Evolutionary conservation across 1,140 invertebrate genomes (phyloP).

Genomic region (Colletes latitarsis): DNA sequence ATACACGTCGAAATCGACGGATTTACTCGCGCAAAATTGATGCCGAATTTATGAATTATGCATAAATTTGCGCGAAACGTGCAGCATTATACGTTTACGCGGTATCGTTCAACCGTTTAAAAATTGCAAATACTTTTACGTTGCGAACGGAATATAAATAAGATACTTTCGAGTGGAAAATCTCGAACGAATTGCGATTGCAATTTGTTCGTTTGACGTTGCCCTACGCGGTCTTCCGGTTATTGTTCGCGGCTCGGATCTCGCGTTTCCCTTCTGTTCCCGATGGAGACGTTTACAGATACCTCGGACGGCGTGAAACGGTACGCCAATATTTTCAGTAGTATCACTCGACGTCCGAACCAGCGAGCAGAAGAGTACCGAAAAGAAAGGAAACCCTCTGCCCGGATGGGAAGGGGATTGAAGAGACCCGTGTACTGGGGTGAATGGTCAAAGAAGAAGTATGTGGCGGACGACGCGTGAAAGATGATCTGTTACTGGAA

Average conservation of each 20-base stretch:
- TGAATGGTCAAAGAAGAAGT: slow-evolving; percentile 58
- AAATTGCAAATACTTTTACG: too few species aligned
- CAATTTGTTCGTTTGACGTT: too few species aligned
- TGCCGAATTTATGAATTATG: too few species aligned
- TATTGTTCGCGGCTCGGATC: neutral
- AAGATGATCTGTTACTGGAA: slow-evolving; percentile 33
- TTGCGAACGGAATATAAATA: too few species aligned
- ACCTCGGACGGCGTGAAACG: slow-evolving; percentile 19
- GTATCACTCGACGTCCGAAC: slow-evolving; percentile 54
- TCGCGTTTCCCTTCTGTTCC: slow-evolving; percentile 15
- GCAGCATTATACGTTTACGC: too few species aligned
- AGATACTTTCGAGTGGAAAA: too few species aligned
- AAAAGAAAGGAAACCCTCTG: slow-evolving; percentile 47
- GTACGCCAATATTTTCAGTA: slow-evolving; percentile 58
- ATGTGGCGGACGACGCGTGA: slow-evolving; percentile 33
- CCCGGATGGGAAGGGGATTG: slow-evolving; percentile 13
- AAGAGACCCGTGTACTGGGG: slow-evolving; percentile 28
- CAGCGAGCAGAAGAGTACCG: slow-evolving; percentile 21
- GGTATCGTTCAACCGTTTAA: too few species aligned
- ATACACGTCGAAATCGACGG: too few species aligned
- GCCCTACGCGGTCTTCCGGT: too few species aligned
- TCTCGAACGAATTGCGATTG: too few species aligned
- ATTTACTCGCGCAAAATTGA: too few species aligned
- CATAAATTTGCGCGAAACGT: too few species aligned
- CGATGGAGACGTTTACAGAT: slow-evolving; percentile 42